Evolutionary conservation across 2,888 invertebrate species (phyloP).

Genomic region (Biston stratarius): DNA sequence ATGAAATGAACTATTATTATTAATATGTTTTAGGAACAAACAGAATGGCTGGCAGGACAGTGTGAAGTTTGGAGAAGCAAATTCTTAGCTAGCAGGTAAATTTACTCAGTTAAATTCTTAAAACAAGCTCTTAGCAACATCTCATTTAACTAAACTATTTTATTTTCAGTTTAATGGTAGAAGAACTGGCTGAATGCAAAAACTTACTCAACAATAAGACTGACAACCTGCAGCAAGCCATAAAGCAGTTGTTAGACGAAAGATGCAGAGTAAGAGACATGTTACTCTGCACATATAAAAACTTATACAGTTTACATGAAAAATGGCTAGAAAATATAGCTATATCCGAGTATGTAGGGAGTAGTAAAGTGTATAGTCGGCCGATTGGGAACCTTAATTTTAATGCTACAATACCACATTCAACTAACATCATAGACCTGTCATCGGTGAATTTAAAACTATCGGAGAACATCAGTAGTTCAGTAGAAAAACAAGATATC

Average conservation of each 20-base stretch:
- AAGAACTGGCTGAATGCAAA: slow-evolving; percentile 96
- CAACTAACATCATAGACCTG: slow-evolving; percentile 88
- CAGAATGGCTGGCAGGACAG: slow-evolving; percentile 96
- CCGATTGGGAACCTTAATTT: slow-evolving; percentile 84
- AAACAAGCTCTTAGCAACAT: not conserved
- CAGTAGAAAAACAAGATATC: slow-evolving; percentile 78
- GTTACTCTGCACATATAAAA: slow-evolving; percentile 88
- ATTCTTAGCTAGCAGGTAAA: slow-evolving; percentile 96
- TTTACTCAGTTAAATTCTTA: not conserved
- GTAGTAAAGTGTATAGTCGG: slow-evolving; percentile 68
- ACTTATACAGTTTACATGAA: slow-evolving; percentile 80
- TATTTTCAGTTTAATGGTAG: slow-evolving; percentile 93
- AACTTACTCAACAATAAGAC: slow-evolving; percentile 91
- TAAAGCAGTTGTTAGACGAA: slow-evolving; percentile 90
- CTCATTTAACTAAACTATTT: slow-evolving; percentile 2
- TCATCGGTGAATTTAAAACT: slow-evolving; percentile 87
- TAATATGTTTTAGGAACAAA: slow-evolving; percentile 88
- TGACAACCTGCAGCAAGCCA: slow-evolving; percentile 89
- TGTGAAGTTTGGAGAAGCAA: slow-evolving; percentile 99
- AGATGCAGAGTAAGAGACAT: slow-evolving; percentile 88
- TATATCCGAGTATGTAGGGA: slow-evolving; percentile 74
- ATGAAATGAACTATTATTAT: too few species aligned
- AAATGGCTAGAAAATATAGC: slow-evolving; percentile 79
- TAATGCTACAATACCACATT: slow-evolving; percentile 77
- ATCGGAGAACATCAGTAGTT: slow-evolving; percentile 86